Evolutionary conservation across 2,113 vertebrate species (phyloP).

Genomic region (Cacatua alba): DNA sequence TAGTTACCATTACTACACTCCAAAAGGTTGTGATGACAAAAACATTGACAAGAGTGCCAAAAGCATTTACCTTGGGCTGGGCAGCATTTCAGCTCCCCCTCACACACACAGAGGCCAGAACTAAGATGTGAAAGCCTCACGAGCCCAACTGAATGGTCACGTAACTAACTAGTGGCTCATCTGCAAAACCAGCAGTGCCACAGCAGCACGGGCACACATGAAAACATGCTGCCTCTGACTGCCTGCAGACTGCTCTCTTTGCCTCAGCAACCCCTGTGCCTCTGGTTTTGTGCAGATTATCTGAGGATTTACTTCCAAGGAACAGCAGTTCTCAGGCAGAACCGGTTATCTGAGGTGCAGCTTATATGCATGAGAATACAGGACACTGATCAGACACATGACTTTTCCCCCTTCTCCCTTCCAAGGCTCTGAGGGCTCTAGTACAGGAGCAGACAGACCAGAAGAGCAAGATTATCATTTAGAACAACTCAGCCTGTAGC

Average conservation of each 20-base stretch:
- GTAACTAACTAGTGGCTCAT: fast-evolving
- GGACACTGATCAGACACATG: neutral
- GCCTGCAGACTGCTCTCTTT: neutral
- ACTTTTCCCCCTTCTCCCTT: neutral
- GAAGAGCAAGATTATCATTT: neutral
- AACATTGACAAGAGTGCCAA: neutral
- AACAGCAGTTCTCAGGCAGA: neutral
- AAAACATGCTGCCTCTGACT: neutral
- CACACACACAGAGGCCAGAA: fast-evolving
- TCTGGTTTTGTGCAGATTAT: neutral
- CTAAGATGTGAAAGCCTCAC: neutral
- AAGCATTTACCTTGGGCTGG: neutral
- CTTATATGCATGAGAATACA: neutral
- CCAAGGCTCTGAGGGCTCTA: neutral
- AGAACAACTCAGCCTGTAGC: neutral
- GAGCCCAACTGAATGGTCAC: neutral
- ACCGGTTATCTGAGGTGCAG: neutral
- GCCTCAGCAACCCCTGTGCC: neutral
- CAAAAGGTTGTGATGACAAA: neutral
- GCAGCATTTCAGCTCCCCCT: neutral
- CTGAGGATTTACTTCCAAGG: neutral
- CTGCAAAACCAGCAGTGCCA: neutral
- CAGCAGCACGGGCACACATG: neutral
- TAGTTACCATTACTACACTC: neutral
- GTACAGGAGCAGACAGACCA: neutral